Percentiles rank a stretch among this genome's conserved stretches.
Evolutionary conservation across 2,888 invertebrate genomes (phyloP).

Genomic region (Macropis europaea): DNA sequence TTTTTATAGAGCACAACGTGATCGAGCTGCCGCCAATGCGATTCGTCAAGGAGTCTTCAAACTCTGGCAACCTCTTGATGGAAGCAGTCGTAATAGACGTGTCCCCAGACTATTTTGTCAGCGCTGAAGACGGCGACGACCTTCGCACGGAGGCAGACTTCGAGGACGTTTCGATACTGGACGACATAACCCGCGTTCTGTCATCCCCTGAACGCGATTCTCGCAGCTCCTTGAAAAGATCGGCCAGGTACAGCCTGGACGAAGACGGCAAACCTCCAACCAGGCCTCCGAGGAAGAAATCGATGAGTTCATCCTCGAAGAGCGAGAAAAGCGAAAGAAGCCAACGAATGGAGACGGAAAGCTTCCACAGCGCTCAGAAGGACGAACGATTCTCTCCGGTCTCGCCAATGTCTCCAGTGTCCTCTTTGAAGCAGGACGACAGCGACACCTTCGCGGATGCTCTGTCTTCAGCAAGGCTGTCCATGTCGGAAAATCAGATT

Average conservation of each 20-base stretch:
- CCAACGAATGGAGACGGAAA: constrained; percentile 72
- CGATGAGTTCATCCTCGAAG: constrained; percentile 81
- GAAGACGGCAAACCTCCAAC: constrained; percentile 83
- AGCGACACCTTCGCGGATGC: constrained; percentile 77
- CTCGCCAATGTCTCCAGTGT: constrained; percentile 55
- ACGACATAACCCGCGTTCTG: constrained; percentile 82
- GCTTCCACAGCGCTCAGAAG: constrained; percentile 76
- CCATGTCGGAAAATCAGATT: constrained; percentile 53
- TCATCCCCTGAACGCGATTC: constrained; percentile 63
- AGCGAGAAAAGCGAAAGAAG: constrained; percentile 77
- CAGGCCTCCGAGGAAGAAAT: constrained; percentile 85
- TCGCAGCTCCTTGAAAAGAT: constrained; percentile 48
- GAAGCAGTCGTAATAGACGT: constrained; percentile 96
- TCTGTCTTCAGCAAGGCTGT: constrained; percentile 64
- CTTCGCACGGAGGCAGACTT: constrained; percentile 92
- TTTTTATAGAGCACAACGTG: constrained; percentile 87
- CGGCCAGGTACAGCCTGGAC: constrained; percentile 59
- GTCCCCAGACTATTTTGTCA: constrained; percentile 90
- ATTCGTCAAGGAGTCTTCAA: constrained; percentile 94
- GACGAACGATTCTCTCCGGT: constrained; percentile 48
- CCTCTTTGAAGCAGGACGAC: constrained; percentile 69
- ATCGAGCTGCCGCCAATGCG: constrained; percentile 93
- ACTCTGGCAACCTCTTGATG: constrained; percentile 92
- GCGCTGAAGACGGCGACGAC: constrained; percentile 92
- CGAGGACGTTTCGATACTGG: constrained; percentile 91